phyloP scores from a whole-genome alignment of 1,140 invertebrate species.

The Acromyrmex charruanus region DNA sequence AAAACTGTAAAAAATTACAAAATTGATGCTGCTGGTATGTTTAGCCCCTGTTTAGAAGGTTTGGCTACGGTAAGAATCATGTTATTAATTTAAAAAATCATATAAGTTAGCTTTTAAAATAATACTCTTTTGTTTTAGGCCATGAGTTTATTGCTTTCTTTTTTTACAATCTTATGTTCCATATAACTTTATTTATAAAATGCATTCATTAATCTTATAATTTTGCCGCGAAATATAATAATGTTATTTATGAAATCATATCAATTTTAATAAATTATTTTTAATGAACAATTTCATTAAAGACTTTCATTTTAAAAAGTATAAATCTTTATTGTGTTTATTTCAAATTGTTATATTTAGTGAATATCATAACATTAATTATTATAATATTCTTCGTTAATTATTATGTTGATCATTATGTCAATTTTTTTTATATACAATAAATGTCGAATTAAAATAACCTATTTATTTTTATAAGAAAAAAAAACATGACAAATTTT shows the following conservation, averaged over 20 bases:
- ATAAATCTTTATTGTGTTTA: no score
- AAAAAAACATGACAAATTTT: background rate
- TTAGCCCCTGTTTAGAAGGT: constrained; percentile 21
- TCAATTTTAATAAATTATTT: constrained; percentile 8
- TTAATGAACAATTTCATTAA: background rate
- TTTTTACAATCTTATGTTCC: constrained; percentile 6
- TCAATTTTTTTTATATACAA: background rate
- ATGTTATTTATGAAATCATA: background rate
- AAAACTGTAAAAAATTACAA: constrained; percentile 34
- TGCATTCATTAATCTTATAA: background rate
- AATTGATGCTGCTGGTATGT: constrained; percentile 35
- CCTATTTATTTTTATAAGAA: background rate
- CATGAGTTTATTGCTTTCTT: constrained; percentile 1
- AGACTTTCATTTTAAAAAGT: background rate
- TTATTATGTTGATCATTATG: no score
- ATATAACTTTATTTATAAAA: background rate
- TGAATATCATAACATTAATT: no score
- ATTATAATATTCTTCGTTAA: no score
- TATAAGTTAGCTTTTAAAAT: background rate
- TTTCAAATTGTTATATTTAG: no score
- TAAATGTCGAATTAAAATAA: background rate
- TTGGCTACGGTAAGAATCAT: background rate
- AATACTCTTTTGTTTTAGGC: constrained; percentile 2
- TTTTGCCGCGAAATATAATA: background rate
- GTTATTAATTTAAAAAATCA: background rate